These are phyloP conservation scores for Laticauda laticaudata DNA, from an alignment of 2,113 vertebrate genomes.

Conservation along the genomic window DNA sequence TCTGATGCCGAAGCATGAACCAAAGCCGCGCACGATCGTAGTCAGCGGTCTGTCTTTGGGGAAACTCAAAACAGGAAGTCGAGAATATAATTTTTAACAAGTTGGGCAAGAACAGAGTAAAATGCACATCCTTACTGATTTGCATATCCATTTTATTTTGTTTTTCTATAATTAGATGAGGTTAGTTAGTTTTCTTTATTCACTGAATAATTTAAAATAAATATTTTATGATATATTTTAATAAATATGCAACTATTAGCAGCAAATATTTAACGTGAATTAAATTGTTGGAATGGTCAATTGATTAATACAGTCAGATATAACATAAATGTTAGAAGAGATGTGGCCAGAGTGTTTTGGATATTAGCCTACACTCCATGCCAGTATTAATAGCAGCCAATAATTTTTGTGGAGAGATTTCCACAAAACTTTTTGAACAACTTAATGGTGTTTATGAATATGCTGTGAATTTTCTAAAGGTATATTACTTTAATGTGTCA, in stretches of 20 bases:
- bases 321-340: background rate
- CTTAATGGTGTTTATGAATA: background rate
- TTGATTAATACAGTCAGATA: background rate
- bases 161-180: background rate
- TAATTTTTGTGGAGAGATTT: background rate
- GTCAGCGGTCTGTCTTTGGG: too few relatives aligned
- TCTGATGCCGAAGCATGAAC: too few relatives aligned
- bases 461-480: constrained; percentile 19
- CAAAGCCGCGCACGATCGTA: too few relatives aligned
- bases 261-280: background rate
- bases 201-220: background rate
- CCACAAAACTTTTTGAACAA: background rate
- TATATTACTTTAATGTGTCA: background rate
- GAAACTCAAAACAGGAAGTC: too few relatives aligned
- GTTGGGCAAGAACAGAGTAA: background rate
- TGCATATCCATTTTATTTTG: background rate
- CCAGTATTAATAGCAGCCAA: background rate
- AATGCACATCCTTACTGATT: background rate
- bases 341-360: background rate
- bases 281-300: background rate
- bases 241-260: background rate
- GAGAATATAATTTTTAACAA: background rate
- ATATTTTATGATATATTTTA: background rate
- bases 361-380: background rate
- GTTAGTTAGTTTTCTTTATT: background rate